A percentile compares a stretch with the other conserved stretches of the same genome.
These are phyloP conservation scores for Platynereis dumerilii DNA, from an alignment of 2,888 invertebrate genomes.

Conservation along the genomic window DNA sequence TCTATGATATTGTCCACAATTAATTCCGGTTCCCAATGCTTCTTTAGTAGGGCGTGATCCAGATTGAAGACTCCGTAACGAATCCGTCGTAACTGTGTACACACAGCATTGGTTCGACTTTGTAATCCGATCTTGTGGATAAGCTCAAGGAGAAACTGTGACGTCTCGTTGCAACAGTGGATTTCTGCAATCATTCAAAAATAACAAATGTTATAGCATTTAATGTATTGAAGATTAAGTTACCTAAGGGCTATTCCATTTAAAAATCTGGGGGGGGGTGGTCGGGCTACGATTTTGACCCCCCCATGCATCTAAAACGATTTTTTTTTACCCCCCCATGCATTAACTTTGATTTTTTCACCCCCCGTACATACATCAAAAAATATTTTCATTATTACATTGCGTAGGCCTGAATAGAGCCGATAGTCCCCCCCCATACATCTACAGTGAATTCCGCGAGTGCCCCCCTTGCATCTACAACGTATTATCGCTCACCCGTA, in stretches of 20 bases:
- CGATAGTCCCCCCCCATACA: too few species aligned
- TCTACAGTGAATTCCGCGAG: too few species aligned
- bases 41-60: slow-evolving; percentile 77
- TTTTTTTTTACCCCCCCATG: too few species aligned
- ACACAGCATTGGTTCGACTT: slow-evolving; percentile 80
- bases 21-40: slow-evolving; percentile 69
- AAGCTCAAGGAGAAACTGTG: slow-evolving; percentile 73
- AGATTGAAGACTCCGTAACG: slow-evolving; percentile 82
- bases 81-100: slow-evolving; percentile 79
- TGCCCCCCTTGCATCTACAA: too few species aligned
- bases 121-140: slow-evolving; percentile 83
- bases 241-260: too few species aligned
- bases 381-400: background rate
- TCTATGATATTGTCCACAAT: slow-evolving; percentile 48
- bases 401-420: background rate
- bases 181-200: slow-evolving; percentile 71
- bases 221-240: background rate
- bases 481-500: too few species aligned
- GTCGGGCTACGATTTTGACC: too few species aligned
- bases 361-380: too few species aligned
- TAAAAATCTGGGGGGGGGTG: too few species aligned
- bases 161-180: slow-evolving; percentile 85
- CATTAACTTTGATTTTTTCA: too few species aligned
- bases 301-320: too few species aligned
- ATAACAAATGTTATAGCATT: too few species aligned